Base-by-base conservation (phyloP, 35 echinoderm and acorn worm species). In the Eucidaris tribuloides region DNA sequence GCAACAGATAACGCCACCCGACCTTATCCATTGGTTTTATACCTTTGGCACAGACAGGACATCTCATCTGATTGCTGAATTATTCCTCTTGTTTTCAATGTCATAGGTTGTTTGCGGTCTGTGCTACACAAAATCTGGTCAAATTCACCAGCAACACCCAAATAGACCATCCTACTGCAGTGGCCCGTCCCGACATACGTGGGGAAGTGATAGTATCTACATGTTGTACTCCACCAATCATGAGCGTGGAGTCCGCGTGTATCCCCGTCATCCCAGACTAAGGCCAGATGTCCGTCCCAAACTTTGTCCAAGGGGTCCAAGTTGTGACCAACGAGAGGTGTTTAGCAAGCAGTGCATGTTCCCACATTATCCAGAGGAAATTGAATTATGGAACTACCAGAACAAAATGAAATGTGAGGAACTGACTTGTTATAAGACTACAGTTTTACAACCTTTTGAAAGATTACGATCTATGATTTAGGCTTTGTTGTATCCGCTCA, bases 371-470 rank as follows among this genome's bases (percentile, higher is more conserved):
- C 62, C 30, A 29, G 92, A 86, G 44, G 92, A 96, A 48, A 41
- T 76, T 5, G 52, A 59, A 0, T 42, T 96, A 27, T 96, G 92
- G 92, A 84, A 43, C 15, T 96, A 86, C 58, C 80, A 83, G 82
- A 49, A 30, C 7, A 15, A 82, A 42, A 60, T 86, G 61, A 82
- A 82, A 38, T 72, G 92, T 96, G 48, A 96, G 87, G 84, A 42
- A n/a, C n/a, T n/a, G n/a, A n/a, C n/a, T n/a, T n/a, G n/a, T n/a
- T n/a, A n/a, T n/a, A n/a, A n/a, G n/a, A n/a, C n/a, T n/a, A n/a
- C n/a, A n/a, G n/a, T n/a, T n/a, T n/a, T n/a, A n/a, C n/a, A n/a
- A n/a, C n/a, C n/a, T n/a, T n/a, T n/a, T n/a, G n/a, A n/a, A n/a
- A n/a, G n/a, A n/a, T n/a, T n/a, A n/a, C n/a, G n/a, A n/a, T n/a